Conservation (phyloP, 2,113 vertebrate genomes). For the Eudorcas thomsonii region DNA sequence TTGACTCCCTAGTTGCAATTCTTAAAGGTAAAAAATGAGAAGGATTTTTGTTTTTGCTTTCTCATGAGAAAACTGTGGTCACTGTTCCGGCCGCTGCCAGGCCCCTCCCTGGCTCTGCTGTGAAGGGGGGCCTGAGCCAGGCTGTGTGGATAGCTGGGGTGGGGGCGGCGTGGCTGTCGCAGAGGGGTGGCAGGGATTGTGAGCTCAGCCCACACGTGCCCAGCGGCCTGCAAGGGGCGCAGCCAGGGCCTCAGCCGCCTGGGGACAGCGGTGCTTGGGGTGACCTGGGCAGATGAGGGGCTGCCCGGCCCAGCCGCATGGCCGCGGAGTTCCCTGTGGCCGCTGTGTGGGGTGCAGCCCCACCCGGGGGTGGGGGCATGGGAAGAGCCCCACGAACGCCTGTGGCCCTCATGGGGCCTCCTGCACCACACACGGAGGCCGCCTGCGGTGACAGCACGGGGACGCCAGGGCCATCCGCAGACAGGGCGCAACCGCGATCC, state of each 20-base stretch:
- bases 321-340: rapidly evolving
- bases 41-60: neutral
- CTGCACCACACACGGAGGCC: neutral
- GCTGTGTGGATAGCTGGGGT: neutral
- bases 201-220: neutral
- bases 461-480: too few species aligned
- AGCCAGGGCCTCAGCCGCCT: rapidly evolving
- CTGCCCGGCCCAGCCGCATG: rapidly evolving
- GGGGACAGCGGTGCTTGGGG: neutral
- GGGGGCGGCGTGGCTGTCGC: neutral
- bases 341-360: neutral
- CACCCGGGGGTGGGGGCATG: neutral
- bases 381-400: neutral
- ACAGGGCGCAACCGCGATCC: too few species aligned
- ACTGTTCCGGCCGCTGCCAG: neutral
- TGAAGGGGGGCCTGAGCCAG: neutral
- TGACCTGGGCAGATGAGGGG: neutral
- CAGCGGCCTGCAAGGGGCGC: neutral
- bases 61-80: constrained; percentile 19
- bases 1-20: constrained; percentile 41
- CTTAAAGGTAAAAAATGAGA: constrained; percentile 14
- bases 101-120: neutral
- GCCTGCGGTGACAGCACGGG: too few species aligned
- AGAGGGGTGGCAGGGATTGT: neutral
- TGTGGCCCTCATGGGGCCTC: neutral